Conservation (phyloP, 2,888 invertebrate genomes). For the Anaspis maculata region DNA sequence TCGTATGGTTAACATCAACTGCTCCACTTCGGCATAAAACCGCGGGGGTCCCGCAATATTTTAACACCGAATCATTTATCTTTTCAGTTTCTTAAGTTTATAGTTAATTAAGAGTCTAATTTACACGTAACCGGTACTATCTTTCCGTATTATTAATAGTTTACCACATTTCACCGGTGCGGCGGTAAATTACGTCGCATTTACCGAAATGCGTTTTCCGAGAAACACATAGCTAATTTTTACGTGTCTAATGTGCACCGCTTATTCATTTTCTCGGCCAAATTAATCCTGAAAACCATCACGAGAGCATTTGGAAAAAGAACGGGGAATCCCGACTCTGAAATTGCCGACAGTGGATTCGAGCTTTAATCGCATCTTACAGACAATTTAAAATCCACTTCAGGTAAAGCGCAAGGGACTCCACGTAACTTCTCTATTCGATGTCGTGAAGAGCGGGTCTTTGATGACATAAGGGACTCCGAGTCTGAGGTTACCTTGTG, state of each 20-base stretch:
- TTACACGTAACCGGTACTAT: constrained; percentile 20
- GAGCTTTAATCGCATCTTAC: constrained; percentile 7
- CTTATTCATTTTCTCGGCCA: background rate
- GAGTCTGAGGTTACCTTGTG: constrained; percentile 23
- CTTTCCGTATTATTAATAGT: constrained; percentile 18
- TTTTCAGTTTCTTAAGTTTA: constrained; percentile 22
- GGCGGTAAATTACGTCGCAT: constrained; percentile 6
- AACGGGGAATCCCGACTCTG: constrained; percentile 1
- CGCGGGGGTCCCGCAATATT: constrained; percentile 21
- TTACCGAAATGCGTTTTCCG: too few species aligned
- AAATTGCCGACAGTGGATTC: background rate
- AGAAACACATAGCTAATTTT: too few species aligned
- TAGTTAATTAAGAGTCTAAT: constrained; percentile 22
- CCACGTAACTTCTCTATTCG: constrained; percentile 14
- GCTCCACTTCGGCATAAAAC: constrained; percentile 17
- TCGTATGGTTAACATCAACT: constrained; percentile 21
- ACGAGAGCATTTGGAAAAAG: background rate
- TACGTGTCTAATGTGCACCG: background rate
- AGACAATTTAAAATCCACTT: constrained; percentile 18
- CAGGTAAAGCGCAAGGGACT: constrained; percentile 19
- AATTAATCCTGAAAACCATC: background rate
- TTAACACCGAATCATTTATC: constrained; percentile 23
- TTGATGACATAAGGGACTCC: constrained; percentile 29
- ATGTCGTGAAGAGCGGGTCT: constrained; percentile 15
- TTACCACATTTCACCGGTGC: constrained; percentile 5